A percentile compares a stretch with the other conserved stretches of the same genome.
These are phyloP conservation scores for Trachops cirrhosus DNA, from an alignment of 2,797 vertebrate genomes.

Conservation along the genomic window DNA sequence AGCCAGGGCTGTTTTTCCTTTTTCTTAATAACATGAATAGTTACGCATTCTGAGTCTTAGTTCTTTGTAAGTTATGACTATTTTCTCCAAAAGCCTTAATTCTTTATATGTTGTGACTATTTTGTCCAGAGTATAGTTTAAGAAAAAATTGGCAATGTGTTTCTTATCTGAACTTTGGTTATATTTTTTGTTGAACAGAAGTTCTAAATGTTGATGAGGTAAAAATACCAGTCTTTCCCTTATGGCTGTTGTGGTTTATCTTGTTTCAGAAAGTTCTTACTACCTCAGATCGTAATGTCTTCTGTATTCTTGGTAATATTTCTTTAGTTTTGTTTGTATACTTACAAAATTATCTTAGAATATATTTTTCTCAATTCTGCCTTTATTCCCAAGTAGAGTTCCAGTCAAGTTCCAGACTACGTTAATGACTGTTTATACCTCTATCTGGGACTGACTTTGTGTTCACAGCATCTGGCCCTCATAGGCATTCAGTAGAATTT, in stretches of 20 bases:
- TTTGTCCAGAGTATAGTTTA: slow-evolving; percentile 6
- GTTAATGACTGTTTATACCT: not conserved
- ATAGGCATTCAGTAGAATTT: not conserved
- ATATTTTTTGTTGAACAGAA: slow-evolving; percentile 33
- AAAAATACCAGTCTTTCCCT: not conserved
- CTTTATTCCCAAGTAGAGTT: not conserved
- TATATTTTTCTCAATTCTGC: slow-evolving; percentile 31
- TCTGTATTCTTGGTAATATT: slow-evolving; percentile 3
- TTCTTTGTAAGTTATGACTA: not conserved
- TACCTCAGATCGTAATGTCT: not conserved
- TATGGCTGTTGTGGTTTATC: not conserved
- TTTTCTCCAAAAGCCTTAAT: not conserved
- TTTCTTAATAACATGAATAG: slow-evolving; percentile 4
- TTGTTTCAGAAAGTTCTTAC: not conserved
- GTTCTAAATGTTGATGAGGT: slow-evolving; percentile 8
- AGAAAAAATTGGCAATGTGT: not conserved
- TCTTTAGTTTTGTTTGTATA: not conserved
- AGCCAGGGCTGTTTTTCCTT: not conserved
- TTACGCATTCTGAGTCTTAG: not conserved
- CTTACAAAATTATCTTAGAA: not conserved
- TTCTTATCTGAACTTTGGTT: slow-evolving; percentile 2
- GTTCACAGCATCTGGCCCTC: slow-evolving; percentile 36
- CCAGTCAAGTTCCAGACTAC: not conserved
- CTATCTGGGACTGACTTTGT: not conserved
- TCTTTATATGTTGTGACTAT: not conserved